Base-by-base conservation (phyloP, 2,797 vertebrate genomes). In the Antennarius maculatus region DNA sequence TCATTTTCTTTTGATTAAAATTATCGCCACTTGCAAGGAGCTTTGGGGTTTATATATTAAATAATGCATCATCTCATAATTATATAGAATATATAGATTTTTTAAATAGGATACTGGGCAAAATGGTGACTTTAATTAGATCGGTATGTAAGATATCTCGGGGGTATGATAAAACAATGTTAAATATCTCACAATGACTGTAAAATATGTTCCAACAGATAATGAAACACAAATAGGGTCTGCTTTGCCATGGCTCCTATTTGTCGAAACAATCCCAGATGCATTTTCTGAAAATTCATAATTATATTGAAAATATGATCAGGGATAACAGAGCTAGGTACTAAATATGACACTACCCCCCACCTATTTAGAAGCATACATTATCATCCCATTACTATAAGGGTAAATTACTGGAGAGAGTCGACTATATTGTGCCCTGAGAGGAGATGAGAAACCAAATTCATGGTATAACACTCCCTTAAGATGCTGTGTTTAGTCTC, bases 51-150 rank as follows among this genome's bases (percentile, higher is more conserved):
- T 91, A 88, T 90, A 85, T 92, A 93, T 94, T 94, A 93, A 94
- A 94, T 94, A 94, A 94, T 94, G 92, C 92, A 94, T 92, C 77
- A 91, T 92, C 93, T 93, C 88, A 92, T 94, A 94, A 94, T 94
- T 94, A 94, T 94, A 94, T 94, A 92, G 91, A 92, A 94, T 92
- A 93, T 93, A 94, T 94, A 92, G 92, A 93, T 93, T 93, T 94
- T 90, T 91, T 88, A 92, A 94, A 93, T 92, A 88, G 92, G 89
- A 92, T 91, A 91, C 86, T 70, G 82, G 90, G 92, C 86, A 92
- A 90, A 93, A 89, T 87, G 79, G 87, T 91, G 87, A 76, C 87
- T 93, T 93, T 94, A 94, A 94, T 94, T 94, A 94, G 91, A 94
- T 93, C 75, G 78, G 87, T 90, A 89, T 92, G 90, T 94, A 92